Percentiles rank a stretch among this genome's conserved stretches.
Evolutionary conservation across 2,888 invertebrate species (phyloP).

Genomic region (Drosophila mulleri): DNA sequence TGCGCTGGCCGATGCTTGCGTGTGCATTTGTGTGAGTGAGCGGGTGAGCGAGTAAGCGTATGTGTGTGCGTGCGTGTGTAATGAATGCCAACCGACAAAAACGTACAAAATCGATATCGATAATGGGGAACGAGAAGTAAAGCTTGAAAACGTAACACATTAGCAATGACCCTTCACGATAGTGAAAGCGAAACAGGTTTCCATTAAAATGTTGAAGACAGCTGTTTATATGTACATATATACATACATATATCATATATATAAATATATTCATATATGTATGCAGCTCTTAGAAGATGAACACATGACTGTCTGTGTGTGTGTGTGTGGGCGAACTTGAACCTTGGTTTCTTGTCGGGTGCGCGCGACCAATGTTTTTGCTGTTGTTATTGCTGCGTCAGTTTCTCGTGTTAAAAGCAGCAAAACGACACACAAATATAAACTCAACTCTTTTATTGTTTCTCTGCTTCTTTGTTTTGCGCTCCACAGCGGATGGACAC

Average conservation of each 20-base stretch:
- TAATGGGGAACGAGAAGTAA: constrained; percentile 20
- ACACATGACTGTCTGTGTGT: constrained; percentile 22
- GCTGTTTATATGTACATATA: constrained; percentile 5
- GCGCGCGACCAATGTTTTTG: constrained; percentile 17
- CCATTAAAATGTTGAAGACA: constrained; percentile 20
- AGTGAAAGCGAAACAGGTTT: constrained; percentile 49
- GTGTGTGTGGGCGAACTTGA: constrained; percentile 64
- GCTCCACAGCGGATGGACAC: constrained; percentile 51
- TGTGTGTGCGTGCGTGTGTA: neutral
- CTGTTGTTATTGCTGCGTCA: constrained; percentile 41
- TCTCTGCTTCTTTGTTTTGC: constrained; percentile 47
- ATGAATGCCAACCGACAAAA: constrained; percentile 47
- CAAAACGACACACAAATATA: constrained; percentile 24
- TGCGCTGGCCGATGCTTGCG: constrained; percentile 32
- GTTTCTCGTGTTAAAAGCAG: constrained; percentile 37
- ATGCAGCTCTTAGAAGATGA: neutral
- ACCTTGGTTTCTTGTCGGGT: constrained; percentile 52
- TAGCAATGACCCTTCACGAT: constrained; percentile 24
- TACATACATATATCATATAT: neutral
- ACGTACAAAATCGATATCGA: constrained; percentile 40
- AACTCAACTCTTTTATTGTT: constrained; percentile 41
- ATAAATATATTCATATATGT: too few relatives aligned
- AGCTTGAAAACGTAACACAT: constrained; percentile 21
- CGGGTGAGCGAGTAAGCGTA: neutral
- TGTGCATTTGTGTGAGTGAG: constrained; percentile 2